Conservation (phyloP, 2,888 invertebrate genomes). For the Cosmorhoe ocellata region DNA sequence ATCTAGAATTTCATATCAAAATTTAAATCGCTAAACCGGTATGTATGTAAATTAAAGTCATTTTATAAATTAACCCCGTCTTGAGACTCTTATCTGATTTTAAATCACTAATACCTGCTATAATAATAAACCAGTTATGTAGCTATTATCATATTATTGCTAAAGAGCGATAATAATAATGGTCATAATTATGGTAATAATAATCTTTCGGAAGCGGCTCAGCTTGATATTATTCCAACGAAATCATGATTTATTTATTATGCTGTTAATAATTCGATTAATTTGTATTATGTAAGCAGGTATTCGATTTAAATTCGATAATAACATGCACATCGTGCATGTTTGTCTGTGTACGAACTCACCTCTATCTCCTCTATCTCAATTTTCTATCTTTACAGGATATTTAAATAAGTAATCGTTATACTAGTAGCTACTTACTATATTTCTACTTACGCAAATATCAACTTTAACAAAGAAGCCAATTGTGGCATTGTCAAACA, state of each 20-base stretch:
- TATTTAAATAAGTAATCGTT: too few species aligned
- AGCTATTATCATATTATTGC: constrained; percentile 17
- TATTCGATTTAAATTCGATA: too few species aligned
- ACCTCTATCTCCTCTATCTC: too few species aligned
- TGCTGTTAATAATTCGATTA: too few species aligned
- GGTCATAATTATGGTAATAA: neutral
- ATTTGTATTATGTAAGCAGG: too few species aligned
- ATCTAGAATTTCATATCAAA: too few species aligned
- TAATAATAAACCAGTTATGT: constrained; percentile 30
- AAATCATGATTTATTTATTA: too few species aligned
- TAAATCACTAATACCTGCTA: constrained; percentile 26
- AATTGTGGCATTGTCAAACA: constrained; percentile 64
- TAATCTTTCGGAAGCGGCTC: neutral
- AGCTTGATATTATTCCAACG: neutral
- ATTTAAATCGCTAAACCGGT: constrained; percentile 13
- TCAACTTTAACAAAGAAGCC: constrained; percentile 54
- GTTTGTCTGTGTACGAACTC: too few species aligned
- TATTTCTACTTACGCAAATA: too few species aligned
- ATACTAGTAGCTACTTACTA: too few species aligned
- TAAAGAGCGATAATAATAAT: neutral
- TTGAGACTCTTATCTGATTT: constrained; percentile 21
- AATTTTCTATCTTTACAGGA: too few species aligned
- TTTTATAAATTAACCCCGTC: constrained; percentile 30
- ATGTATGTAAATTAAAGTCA: constrained; percentile 20
- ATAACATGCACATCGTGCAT: too few species aligned